Conservation (phyloP, 1,140 invertebrate genomes). For the Mesaphorura yosii region DNA sequence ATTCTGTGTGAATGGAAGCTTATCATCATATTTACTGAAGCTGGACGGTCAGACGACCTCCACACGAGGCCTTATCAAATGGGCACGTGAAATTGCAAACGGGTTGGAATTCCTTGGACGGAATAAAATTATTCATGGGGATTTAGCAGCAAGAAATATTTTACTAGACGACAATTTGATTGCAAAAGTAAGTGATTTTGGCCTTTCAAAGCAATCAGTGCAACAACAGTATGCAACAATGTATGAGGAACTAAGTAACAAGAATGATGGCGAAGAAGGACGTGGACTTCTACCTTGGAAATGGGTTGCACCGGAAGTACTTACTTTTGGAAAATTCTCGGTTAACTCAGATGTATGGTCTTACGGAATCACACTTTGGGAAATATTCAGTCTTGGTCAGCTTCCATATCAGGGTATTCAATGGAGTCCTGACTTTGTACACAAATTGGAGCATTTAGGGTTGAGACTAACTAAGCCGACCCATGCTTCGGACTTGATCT, state of each 20-base stretch:
- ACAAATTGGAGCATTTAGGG: slow-evolving; percentile 3
- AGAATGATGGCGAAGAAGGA: too few relatives aligned
- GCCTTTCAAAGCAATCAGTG: slow-evolving; percentile 31
- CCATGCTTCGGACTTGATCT: background rate
- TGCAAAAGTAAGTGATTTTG: slow-evolving; percentile 25
- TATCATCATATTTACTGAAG: too few relatives aligned
- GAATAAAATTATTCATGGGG: slow-evolving; percentile 30
- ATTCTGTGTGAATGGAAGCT: too few relatives aligned
- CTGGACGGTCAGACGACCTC: too few relatives aligned
- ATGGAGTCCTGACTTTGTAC: background rate
- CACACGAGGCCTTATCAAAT: background rate
- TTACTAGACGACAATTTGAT: slow-evolving; percentile 6
- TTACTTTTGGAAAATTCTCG: background rate
- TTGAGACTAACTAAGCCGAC: background rate
- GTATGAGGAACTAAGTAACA: too few relatives aligned
- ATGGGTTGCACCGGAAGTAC: background rate
- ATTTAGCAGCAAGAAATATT: slow-evolving; percentile 25
- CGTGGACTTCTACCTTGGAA: background rate
- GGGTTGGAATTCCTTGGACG: slow-evolving; percentile 39
- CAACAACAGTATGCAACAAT: slow-evolving; percentile 33
- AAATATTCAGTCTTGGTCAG: background rate
- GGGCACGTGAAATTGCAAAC: slow-evolving; percentile 2
- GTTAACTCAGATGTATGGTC: background rate
- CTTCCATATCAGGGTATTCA: background rate
- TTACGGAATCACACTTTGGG: slow-evolving; percentile 3